Conservation (phyloP, 2,797 vertebrate species). For the Sebastes minor region DNA sequence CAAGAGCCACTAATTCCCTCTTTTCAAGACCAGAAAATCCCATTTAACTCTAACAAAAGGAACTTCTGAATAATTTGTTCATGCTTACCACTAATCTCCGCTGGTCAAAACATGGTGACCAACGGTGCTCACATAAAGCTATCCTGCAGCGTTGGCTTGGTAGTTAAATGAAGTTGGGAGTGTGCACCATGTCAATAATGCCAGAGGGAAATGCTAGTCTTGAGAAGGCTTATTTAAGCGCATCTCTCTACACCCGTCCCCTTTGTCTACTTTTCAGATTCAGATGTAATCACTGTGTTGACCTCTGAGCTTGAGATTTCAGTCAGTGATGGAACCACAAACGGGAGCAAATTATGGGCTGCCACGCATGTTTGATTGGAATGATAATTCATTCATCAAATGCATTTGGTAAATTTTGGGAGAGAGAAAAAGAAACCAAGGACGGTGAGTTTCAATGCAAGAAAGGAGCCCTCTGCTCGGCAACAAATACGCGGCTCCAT, state of each 20-base stretch:
- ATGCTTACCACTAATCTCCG: neutral
- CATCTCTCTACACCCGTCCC: neutral
- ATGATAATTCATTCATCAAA: conserved; percentile 34
- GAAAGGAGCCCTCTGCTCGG: conserved; percentile 40
- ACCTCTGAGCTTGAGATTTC: conserved; percentile 23
- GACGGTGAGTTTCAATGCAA: conserved; percentile 22
- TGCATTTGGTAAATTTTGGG: neutral
- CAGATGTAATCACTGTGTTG: neutral
- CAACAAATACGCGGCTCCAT: conserved; percentile 16
- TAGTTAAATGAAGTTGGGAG: neutral
- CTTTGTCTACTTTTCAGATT: conserved; percentile 20
- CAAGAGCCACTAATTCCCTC: conserved; percentile 12
- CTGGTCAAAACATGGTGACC: neutral
- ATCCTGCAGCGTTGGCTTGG: neutral
- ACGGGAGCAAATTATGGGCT: conserved; percentile 23
- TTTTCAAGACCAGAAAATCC: conserved; percentile 39
- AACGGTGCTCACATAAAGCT: neutral
- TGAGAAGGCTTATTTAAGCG: neutral
- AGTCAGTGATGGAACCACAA: conserved; percentile 9
- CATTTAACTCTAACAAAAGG: conserved; percentile 28
- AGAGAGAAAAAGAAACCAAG: conserved; percentile 31
- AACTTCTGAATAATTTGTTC: neutral
- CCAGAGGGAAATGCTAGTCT: neutral
- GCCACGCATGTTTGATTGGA: conserved; percentile 21
- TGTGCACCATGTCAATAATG: neutral